Evolutionary conservation across 2,888 invertebrate genomes (phyloP), one percentile per base, ranked within the genome.

Genomic region (Tipula unca): DNA sequence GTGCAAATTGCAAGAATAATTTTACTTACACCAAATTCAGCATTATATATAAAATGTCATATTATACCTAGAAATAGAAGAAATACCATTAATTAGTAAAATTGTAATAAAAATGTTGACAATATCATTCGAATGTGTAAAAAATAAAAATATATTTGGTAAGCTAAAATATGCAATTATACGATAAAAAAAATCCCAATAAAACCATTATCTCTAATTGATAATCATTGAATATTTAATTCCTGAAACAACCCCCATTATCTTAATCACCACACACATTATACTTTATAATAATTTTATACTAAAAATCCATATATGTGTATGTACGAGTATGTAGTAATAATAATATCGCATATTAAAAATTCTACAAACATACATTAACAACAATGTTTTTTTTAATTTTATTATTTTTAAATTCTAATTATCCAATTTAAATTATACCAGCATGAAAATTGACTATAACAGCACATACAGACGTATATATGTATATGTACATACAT

Each of bases 221-320:
- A 69, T 69, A 69, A 69, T 69, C 69, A 69, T 69, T 69, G 69
- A 69, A 69, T 69, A 69, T 69, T 69, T 69, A 69, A 69, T 69
- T 69, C 69, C 25, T 25, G 69, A 69, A 69, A 69, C 69, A 69
- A 69, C 0, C 13, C 69, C 69, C 25, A 69, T 69, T 69, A 69
- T 69, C 69, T 69, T 69, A 69, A 69, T 69, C 69, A 69, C 69
- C 69, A 25, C 69, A 48, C 17, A 69, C 69, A 69, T 69, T 69
- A 69, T 25, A 69, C 69, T 69, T 69, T 69, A 69, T 69, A 69
- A 25, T 25, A 69, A 25, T 69, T 69, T 25, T 25, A n/a, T n/a
- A 69, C 6, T 8, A 25, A 48, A 69, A 69, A 54, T 54, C 48
- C 20, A n/a, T 54, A 54, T 54, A n/a, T n/a, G n/a, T n/a, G n/a